These are phyloP conservation scores for Seira sanloemensis DNA, from an alignment of 2,888 invertebrate genomes.

Conservation along the genomic window DNA sequence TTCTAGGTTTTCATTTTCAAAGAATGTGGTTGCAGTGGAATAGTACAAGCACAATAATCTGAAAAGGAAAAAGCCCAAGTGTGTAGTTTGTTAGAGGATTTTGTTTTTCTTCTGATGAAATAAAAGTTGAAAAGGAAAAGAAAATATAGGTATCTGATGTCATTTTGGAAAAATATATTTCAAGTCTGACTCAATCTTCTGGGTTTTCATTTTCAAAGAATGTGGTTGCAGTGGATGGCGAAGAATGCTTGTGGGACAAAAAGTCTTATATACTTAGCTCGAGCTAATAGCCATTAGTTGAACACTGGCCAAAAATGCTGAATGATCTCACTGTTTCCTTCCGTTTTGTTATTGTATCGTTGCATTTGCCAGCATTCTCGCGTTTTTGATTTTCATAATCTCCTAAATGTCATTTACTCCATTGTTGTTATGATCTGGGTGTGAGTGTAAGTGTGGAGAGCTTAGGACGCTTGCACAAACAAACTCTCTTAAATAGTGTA, in stretches of 20 bases:
- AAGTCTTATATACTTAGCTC: too few species aligned
- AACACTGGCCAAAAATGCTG: not conserved
- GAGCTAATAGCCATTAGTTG: too few species aligned
- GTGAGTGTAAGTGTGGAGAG: slow-evolving; percentile 1
- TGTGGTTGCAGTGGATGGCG: too few species aligned
- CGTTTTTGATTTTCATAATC: too few species aligned
- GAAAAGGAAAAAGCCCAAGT: not conserved
- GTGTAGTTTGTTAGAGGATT: not conserved
- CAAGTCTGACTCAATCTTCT: too few species aligned
- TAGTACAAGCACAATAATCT: slow-evolving; percentile 27
- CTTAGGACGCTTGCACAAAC: not conserved
- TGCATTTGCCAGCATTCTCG: too few species aligned
- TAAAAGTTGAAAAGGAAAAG: not conserved
- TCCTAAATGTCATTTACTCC: too few species aligned
- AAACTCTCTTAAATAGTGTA: not conserved
- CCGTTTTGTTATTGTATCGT: not conserved
- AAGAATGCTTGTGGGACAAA: too few species aligned
- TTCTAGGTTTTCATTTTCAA: too few species aligned
- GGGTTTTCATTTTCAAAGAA: too few species aligned
- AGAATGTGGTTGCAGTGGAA: too few species aligned
- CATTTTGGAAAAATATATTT: slow-evolving; percentile 7
- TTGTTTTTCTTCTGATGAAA: not conserved
- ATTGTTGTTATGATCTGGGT: not conserved
- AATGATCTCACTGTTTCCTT: not conserved
- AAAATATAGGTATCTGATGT: slow-evolving; percentile 27